Percentiles rank a stretch among this genome's conserved stretches.
These are phyloP conservation scores for Amphilophus citrinellus DNA, from an alignment of 2,113 vertebrate genomes.

Conservation along the genomic window DNA sequence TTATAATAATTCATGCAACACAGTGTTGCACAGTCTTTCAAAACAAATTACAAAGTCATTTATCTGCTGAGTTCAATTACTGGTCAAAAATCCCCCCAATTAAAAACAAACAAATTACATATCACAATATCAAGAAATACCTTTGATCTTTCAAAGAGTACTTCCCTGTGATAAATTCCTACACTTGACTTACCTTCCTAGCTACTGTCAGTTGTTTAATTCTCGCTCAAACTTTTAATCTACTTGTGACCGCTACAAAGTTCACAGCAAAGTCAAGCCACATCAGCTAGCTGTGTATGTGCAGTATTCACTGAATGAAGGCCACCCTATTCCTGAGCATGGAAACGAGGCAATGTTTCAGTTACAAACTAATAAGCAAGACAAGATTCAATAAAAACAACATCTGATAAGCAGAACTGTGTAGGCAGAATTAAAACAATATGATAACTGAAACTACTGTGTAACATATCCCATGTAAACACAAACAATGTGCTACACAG, in stretches of 20 bases:
- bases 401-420: background rate
- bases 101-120: background rate
- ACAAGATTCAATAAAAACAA: constrained; percentile 8
- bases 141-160: constrained; percentile 5
- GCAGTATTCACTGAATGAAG: constrained; percentile 1
- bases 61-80: background rate
- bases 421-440: constrained; percentile 15
- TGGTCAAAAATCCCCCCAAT: background rate
- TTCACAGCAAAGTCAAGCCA: background rate
- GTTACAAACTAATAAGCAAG: background rate
- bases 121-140: background rate
- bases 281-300: background rate
- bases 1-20: background rate
- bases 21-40: background rate
- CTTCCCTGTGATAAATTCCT: background rate
- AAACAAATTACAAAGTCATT: constrained; percentile 3
- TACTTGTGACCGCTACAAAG: background rate
- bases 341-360: background rate
- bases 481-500: background rate
- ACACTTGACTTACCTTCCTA: background rate
- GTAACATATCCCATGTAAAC: background rate
- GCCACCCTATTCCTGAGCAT: constrained; percentile 6
- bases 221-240: background rate
- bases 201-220: background rate
- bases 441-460: constrained; percentile 7